Percentiles rank a stretch among this genome's conserved stretches.
phyloP scores from a whole-genome alignment of 2,888 invertebrate genomes.

The Lasius fuliginosus region DNA sequence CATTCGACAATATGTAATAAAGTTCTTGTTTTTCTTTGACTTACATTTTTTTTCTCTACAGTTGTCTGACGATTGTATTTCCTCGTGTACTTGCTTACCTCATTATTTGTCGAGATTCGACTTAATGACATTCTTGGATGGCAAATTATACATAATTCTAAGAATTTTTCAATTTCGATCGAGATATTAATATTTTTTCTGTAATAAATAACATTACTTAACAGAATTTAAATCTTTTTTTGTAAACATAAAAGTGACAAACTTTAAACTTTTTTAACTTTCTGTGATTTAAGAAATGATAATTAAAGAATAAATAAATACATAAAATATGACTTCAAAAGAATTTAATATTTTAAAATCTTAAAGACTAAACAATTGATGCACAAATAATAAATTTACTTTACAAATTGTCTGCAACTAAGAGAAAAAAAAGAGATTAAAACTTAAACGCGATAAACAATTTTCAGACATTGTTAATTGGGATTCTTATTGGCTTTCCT shows the following conservation, averaged over 20 bases:
- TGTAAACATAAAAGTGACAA: background rate
- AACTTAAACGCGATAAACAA: background rate
- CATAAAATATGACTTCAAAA: background rate
- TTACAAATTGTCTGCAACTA: background rate
- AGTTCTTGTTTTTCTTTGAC: background rate
- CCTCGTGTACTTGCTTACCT: background rate
- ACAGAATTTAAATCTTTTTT: background rate
- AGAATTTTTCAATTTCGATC: background rate
- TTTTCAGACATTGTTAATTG: background rate
- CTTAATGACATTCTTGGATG: background rate
- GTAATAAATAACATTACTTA: background rate
- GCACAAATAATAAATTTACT: background rate
- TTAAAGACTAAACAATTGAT: background rate
- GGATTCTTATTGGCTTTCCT: too few relatives aligned
- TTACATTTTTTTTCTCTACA: background rate
- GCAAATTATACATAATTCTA: background rate
- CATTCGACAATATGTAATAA: background rate
- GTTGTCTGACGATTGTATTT: constrained; percentile 10
- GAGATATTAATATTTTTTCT: background rate
- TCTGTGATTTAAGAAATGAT: background rate
- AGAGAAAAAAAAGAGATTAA: background rate
- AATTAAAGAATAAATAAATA: background rate
- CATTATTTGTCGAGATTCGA: background rate
- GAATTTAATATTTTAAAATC: background rate
- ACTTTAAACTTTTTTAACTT: background rate